These are phyloP conservation scores for Lepus townsendii DNA, from an alignment of 2,797 vertebrate species.

Conservation along the genomic window DNA sequence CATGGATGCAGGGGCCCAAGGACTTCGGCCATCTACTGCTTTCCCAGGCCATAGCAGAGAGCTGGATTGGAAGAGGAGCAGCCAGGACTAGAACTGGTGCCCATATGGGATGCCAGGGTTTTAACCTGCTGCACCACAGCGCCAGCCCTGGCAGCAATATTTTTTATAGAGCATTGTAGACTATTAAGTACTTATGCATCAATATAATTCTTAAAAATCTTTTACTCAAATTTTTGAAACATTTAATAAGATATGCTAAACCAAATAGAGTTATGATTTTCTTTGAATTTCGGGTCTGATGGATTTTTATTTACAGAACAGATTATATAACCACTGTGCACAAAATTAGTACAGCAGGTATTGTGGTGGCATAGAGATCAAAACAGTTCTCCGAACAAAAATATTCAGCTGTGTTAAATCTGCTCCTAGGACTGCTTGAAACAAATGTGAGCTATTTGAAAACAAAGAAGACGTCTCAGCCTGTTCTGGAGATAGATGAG, in stretches of 20 bases:
- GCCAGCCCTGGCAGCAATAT: background rate
- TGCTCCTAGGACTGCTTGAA: constrained; percentile 80
- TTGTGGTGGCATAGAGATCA: background rate
- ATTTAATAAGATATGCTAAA: background rate
- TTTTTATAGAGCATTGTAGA: background rate
- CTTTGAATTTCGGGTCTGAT: constrained; percentile 33
- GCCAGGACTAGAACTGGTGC: no score
- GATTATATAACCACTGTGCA: constrained; percentile 14
- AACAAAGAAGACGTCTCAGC: constrained; percentile 87
- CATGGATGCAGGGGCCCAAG: no score
- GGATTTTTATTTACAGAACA: constrained; percentile 49
- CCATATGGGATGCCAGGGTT: no score
- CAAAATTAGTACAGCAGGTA: constrained; percentile 20
- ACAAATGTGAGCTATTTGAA: constrained; percentile 88
- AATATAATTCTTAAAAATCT: constrained; percentile 46
- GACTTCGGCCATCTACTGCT: no score
- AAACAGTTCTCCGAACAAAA: constrained; percentile 42
- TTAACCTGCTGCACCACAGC: no score
- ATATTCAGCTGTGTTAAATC: constrained; percentile 40
- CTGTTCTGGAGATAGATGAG: constrained; percentile 88
- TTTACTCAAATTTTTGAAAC: constrained; percentile 6
- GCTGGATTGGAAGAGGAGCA: no score
- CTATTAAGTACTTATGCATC: constrained; percentile 17
- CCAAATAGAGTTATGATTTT: constrained; percentile 42
- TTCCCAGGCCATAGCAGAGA: no score